A percentile compares a stretch with the other conserved stretches of the same genome.
These are phyloP conservation scores for Corapipo altera DNA, from an alignment of 2,113 vertebrate species.

Conservation along the genomic window DNA sequence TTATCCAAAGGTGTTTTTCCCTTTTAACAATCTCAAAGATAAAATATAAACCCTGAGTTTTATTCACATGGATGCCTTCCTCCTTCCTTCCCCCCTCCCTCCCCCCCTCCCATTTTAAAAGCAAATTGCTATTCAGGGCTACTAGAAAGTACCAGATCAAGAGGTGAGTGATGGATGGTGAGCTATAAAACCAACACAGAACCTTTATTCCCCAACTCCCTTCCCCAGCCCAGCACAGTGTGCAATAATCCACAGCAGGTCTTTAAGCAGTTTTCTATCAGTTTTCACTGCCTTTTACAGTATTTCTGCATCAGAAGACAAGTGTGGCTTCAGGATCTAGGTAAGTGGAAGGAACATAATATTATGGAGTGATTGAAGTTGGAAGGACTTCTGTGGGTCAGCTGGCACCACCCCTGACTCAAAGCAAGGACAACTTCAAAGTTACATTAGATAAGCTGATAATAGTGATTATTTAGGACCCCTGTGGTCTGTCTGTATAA, in stretches of 20 bases:
- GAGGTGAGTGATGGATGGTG: background rate
- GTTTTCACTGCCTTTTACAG: background rate
- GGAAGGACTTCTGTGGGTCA: background rate
- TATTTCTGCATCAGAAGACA: background rate
- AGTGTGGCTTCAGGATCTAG: background rate
- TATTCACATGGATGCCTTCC: background rate
- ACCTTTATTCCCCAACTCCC: background rate
- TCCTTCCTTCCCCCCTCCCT: background rate
- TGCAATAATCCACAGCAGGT: background rate
- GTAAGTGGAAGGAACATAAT: background rate
- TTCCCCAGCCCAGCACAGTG: background rate
- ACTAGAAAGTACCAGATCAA: background rate
- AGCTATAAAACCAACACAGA: background rate
- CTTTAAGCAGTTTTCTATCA: background rate
- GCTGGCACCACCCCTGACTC: background rate
- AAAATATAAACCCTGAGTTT: background rate
- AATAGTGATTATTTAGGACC: background rate
- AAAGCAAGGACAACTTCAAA: slow-evolving; percentile 26
- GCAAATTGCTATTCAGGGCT: background rate
- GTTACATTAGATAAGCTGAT: background rate
- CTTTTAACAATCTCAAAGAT: background rate
- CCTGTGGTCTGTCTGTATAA: background rate
- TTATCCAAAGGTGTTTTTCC: background rate
- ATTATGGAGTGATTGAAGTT: background rate
- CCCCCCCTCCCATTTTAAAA: background rate